Base-by-base conservation (phyloP, 1,140 invertebrate species). In the Diorhabda sublineata region DNA sequence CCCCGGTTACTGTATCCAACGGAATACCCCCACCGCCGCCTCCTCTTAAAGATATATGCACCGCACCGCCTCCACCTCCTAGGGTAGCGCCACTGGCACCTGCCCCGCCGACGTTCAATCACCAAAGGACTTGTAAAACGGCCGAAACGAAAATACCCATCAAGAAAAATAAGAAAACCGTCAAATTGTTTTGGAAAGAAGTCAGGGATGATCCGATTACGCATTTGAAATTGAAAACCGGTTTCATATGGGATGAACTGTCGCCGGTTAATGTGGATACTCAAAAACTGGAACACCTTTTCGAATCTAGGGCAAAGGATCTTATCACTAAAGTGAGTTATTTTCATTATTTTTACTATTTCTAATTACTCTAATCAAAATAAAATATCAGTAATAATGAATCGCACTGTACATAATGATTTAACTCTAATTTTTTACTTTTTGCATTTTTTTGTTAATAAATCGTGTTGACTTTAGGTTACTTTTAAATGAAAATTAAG, bases 111-210 rank as follows among this genome's bases (percentile, higher is more conserved):
- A 74, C 76, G 41, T 68, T 73, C 5, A 77, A 71, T 57, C 82
- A 86, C 2, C 83, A 85, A 4, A 83, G 84, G 3, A 5, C 72
- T 74, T 64, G 82, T 52, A 71, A 72, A 79, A 43, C 73, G 77
- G 78, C 60, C 66, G 80, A 68, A 78, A 82, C 84, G 71, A 77
- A 81, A 73, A 70, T 78, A 77, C 77, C 80, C 4, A 84, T 87
- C 26, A 92, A 91, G 78, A 98, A 98, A 80, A 96, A 89, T 75
- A 98, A 98, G 81, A 98, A 98, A 82, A 98, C 97, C n/a, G 91
- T 99, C 3, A 98, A 98, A 84, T 84, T 99, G n/a, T 99, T 99
- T 81, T 99, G 98, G 98, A 94, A 94, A 80, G 95, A 98, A 83
- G 90, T 95, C 4, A 87, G 92, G 70, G 94, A 97, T 71, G 94